A percentile compares a stretch with the other conserved stretches of the same genome.
These are phyloP conservation scores for Caprella mutica DNA, from an alignment of 2,888 invertebrate genomes.

Conservation along the genomic window DNA sequence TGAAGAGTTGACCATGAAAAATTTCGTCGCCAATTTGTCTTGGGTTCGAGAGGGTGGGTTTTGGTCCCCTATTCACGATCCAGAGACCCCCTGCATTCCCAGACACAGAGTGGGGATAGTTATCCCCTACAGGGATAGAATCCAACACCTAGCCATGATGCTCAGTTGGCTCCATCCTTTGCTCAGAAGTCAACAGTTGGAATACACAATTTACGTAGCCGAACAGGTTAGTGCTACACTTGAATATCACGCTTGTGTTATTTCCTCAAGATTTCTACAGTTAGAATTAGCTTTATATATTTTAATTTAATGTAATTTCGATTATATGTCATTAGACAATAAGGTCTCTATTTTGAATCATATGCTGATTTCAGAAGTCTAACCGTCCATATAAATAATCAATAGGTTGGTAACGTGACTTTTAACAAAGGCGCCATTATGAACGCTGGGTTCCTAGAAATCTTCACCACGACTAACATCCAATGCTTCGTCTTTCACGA, in stretches of 20 bases:
- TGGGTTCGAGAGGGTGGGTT: conserved; percentile 27
- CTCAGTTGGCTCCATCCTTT: conserved; percentile 23
- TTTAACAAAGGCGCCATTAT: conserved; percentile 92
- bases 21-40: conserved; percentile 8
- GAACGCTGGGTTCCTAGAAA: conserved; percentile 91
- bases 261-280: conserved; percentile 24
- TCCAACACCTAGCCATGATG: conserved; percentile 37
- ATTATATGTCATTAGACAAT: too few relatives aligned
- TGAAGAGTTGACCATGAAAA: background rate
- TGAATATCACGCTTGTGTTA: background rate
- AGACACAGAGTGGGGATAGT: conserved; percentile 78
- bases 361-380: too few relatives aligned
- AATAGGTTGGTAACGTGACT: conserved; percentile 47
- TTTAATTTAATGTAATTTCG: too few relatives aligned
- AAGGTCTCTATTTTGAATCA: too few relatives aligned
- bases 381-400: too few relatives aligned
- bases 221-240: conserved; percentile 65
- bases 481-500: conserved; percentile 93
- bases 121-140: conserved; percentile 80
- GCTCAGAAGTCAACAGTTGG: conserved; percentile 58
- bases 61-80: conserved; percentile 24
- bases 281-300: too few relatives aligned
- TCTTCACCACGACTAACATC: conserved; percentile 52
- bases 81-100: conserved; percentile 49
- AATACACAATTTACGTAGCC: conserved; percentile 84